Conservation (phyloP, 2,797 vertebrate species). For the Rhinatrema bivittatum region DNA sequence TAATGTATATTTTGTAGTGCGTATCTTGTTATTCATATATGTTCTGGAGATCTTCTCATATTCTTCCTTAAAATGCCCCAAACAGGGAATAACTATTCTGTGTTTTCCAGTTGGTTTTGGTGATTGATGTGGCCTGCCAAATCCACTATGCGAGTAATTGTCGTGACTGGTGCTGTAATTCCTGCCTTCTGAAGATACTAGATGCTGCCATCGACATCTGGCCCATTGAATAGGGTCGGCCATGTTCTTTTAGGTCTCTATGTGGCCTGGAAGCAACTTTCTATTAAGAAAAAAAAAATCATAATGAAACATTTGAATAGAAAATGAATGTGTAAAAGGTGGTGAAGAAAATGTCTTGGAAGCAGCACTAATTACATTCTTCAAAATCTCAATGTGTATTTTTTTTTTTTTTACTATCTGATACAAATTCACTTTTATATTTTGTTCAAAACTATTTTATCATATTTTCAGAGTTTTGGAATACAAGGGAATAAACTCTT, state of each 20-base stretch:
- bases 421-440: no score
- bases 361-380: no score
- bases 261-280: conserved; percentile 1
- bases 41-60: conserved; percentile 58
- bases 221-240: conserved; percentile 63
- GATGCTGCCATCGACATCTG: conserved; percentile 53
- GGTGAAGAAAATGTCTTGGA: no score
- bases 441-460: no score
- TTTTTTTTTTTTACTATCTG: no score
- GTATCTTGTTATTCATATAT: conserved; percentile 76
- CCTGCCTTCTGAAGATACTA: conserved; percentile 32
- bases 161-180: conserved; percentile 28
- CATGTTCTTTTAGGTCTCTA: conserved; percentile 41
- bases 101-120: conserved; percentile 48
- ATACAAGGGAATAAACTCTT: no score
- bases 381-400: no score
- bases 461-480: no score
- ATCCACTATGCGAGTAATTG: conserved; percentile 1
- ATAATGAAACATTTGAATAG: no score
- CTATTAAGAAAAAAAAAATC: conserved; percentile 11
- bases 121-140: conserved; percentile 2
- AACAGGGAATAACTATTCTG: conserved; percentile 65
- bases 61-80: conserved; percentile 63
- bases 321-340: no score
- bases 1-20: conserved; percentile 85